Percentiles rank a stretch among this genome's conserved stretches.
Evolutionary conservation across 1,140 invertebrate species (phyloP).

Genomic region (Bombus picipes): DNA sequence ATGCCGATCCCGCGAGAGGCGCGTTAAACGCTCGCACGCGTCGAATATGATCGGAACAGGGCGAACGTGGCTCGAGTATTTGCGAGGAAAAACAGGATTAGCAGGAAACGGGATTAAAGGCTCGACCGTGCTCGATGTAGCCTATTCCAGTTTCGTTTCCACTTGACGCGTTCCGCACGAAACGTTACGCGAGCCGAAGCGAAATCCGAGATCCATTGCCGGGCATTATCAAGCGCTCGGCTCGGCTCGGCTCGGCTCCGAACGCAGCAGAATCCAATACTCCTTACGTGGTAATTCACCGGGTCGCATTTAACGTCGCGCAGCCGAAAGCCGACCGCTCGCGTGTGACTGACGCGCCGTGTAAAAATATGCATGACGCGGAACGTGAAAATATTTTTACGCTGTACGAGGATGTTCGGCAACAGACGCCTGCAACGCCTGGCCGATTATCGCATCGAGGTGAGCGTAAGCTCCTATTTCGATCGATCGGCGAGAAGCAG

Average conservation of each 20-base stretch:
- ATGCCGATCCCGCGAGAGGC: too few relatives aligned
- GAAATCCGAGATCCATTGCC: constrained; percentile 57
- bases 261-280: constrained; percentile 50
- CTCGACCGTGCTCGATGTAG: neutral
- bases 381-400: constrained; percentile 31
- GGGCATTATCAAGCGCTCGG: constrained; percentile 40
- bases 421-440: neutral
- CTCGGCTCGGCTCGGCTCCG: neutral
- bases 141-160: constrained; percentile 41
- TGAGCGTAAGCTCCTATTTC: neutral
- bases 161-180: constrained; percentile 13
- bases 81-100: neutral
- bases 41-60: too few relatives aligned
- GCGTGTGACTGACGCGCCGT: constrained; percentile 1
- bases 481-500: neutral
- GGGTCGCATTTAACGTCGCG: constrained; percentile 14
- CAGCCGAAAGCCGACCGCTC: neutral
- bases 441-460: neutral
- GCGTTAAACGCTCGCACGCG: too few relatives aligned
- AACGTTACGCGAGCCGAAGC: constrained; percentile 36
- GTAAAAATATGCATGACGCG: constrained; percentile 46
- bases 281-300: constrained; percentile 32
- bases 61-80: neutral
- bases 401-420: neutral
- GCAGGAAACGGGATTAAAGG: neutral